Evolutionary conservation across 2,113 vertebrate species (phyloP).

Genomic region (Electrona antarctica): DNA sequence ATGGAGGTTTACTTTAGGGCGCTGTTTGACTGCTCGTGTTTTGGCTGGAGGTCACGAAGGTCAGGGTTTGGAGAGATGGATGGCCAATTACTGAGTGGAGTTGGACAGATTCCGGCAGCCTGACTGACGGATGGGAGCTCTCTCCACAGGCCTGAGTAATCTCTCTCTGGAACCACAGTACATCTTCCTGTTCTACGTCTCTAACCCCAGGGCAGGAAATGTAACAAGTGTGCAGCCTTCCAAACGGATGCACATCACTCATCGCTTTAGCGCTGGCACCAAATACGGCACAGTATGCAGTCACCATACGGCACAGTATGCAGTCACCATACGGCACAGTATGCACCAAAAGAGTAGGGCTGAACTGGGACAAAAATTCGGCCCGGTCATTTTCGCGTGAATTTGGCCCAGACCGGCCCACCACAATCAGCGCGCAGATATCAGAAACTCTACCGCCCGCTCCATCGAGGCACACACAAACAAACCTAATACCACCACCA

Average conservation of each 20-base stretch:
- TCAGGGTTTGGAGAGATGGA: conserved; percentile 47
- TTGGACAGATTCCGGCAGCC: conserved; percentile 32
- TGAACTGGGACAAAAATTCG: too few species aligned
- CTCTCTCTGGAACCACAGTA: conserved; percentile 7
- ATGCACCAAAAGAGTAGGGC: background rate
- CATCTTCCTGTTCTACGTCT: conserved; percentile 3
- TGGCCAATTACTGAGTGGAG: conserved; percentile 47
- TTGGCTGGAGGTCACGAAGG: conserved; percentile 38
- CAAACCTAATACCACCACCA: too few species aligned
- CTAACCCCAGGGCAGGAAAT: conserved; percentile 1
- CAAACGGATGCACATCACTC: conserved; percentile 23
- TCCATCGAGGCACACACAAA: too few species aligned
- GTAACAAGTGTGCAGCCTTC: conserved; percentile 27
- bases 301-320: background rate
- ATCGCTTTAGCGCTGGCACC: conserved; percentile 6
- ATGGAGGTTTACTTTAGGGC: conserved; percentile 12
- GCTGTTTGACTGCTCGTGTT: conserved; percentile 21
- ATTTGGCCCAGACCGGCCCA: too few species aligned
- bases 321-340: background rate
- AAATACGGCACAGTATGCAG: background rate
- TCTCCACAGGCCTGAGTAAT: conserved; percentile 29
- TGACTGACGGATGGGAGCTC: conserved; percentile 38
- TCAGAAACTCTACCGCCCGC: too few species aligned
- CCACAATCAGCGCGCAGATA: too few species aligned
- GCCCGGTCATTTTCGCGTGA: too few species aligned